Evolutionary conservation across 2,797 vertebrate genomes (phyloP).

Genomic region (Scomberomorus guttatus): DNA sequence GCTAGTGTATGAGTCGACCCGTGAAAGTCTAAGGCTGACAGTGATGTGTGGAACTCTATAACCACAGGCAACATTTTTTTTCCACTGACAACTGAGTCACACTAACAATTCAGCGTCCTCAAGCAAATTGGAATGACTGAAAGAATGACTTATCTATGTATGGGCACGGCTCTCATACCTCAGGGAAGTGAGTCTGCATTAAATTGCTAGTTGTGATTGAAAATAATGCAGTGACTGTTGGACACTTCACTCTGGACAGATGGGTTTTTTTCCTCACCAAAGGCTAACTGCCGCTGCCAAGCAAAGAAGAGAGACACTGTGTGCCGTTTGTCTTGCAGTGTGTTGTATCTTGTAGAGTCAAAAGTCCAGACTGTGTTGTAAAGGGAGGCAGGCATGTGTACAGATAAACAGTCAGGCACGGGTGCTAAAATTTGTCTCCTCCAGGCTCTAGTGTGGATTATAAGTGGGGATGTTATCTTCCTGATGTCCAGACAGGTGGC

Average conservation of each 20-base stretch:
- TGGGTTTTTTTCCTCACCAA: conserved; percentile 56
- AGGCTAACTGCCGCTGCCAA: conserved; percentile 45
- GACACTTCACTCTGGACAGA: conserved; percentile 58
- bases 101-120: conserved; percentile 63
- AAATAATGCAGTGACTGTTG: conserved; percentile 70
- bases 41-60: conserved; percentile 45
- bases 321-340: conserved; percentile 50
- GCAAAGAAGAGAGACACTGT: conserved; percentile 41
- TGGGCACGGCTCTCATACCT: conserved; percentile 58
- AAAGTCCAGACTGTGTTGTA: conserved; percentile 47
- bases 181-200: conserved; percentile 70
- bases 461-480: conserved; percentile 74
- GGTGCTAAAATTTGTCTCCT: conserved; percentile 67
- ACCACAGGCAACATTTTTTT: conserved; percentile 41
- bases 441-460: conserved; percentile 67
- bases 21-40: conserved; percentile 49
- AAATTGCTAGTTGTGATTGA: conserved; percentile 71
- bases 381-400: conserved; percentile 31
- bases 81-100: conserved; percentile 38
- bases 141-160: conserved; percentile 70
- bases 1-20: conserved; percentile 44
- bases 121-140: conserved; percentile 64
- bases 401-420: conserved; percentile 60
- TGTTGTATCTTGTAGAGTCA: conserved; percentile 36
- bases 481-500: conserved; percentile 81